Evolutionary conservation across 2,113 vertebrate species (phyloP), one percentile per base, ranked within the genome.

Genomic region (Ochotona princeps): DNA sequence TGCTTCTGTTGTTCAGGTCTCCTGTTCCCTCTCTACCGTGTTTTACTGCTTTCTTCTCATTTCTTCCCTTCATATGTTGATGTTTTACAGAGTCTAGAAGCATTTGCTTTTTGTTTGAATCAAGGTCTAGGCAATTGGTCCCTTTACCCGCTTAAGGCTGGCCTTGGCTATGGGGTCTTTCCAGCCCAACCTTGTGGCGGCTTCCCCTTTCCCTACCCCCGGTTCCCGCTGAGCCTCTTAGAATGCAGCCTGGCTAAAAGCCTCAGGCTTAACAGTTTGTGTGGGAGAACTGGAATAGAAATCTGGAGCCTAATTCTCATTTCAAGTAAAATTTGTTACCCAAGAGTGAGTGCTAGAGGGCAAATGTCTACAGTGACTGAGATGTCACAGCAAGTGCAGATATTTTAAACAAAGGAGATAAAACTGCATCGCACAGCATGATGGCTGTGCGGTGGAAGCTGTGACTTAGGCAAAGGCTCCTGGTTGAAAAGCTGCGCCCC

Each of bases 301-400:
- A 57, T 20, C 70, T 78, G 26, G 23, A 63, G 72, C 8, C 86
- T 32, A 75, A 72, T 81, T 83, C 69, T 93, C 38, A 30, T 28
- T 92, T 91, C 76, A 76, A 60, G 73, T 93, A 51, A 86, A 88
- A 79, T 66, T 65, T 92, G 73, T 87, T 91, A 83, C 90, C 25
- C 11, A 54, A 26, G 66, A 47, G 30, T 28, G 66, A 89, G 83
- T 30, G 93, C 94, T 54, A 17, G 78, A 93, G 87, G 83, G 69
- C 28, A 92, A 60, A 61, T 75, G 38, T 95, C 84, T 60, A 30
- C 35, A 26, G 0, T n/a, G 87, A 61, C 1, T 61, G 21, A 76
- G 79, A 32, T 92, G 87, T 93, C 89, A 76, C 17, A 1, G 69
- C 32, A 61, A 60, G 63, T 17, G 32, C 86, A 30, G 18, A 0